These are phyloP conservation scores for Drosophila sp. DNA, from an alignment of 1,140 invertebrate genomes.

Conservation along the genomic window DNA sequence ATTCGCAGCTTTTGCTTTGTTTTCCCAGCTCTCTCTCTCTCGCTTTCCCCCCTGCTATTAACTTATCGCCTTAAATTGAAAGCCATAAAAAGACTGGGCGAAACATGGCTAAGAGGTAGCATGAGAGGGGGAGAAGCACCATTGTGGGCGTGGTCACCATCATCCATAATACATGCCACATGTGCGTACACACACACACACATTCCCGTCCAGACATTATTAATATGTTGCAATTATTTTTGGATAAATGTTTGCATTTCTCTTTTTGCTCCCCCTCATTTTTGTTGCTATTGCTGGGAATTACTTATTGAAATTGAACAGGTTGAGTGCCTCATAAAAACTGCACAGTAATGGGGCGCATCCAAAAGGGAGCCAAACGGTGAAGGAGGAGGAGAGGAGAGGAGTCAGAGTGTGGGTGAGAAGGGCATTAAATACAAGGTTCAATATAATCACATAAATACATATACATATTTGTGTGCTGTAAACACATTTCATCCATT, in stretches of 20 bases:
- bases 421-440: not conserved
- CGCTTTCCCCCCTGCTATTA: not conserved
- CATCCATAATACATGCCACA: not conserved
- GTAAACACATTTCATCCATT: no score
- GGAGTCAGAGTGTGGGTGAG: not conserved
- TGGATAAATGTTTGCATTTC: slow-evolving; percentile 12
- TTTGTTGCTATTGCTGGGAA: slow-evolving; percentile 3
- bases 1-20: slow-evolving; percentile 12
- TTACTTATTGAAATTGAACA: slow-evolving; percentile 13
- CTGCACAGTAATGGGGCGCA: not conserved
- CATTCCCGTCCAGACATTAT: slow-evolving; percentile 9
- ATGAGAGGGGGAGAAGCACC: no score
- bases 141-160: slow-evolving; percentile 5
- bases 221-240: slow-evolving; percentile 17
- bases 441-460: no score
- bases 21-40: not conserved
- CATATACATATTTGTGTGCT: no score
- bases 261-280: not conserved
- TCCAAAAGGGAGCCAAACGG: no score
- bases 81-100: slow-evolving; percentile 16
- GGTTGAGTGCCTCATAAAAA: slow-evolving; percentile 10
- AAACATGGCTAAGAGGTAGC: not conserved
- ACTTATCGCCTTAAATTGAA: slow-evolving; percentile 20
- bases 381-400: no score
- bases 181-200: not conserved